Evolutionary conservation across 2,113 vertebrate genomes (phyloP).

Genomic region (Toxostoma redivivum): DNA sequence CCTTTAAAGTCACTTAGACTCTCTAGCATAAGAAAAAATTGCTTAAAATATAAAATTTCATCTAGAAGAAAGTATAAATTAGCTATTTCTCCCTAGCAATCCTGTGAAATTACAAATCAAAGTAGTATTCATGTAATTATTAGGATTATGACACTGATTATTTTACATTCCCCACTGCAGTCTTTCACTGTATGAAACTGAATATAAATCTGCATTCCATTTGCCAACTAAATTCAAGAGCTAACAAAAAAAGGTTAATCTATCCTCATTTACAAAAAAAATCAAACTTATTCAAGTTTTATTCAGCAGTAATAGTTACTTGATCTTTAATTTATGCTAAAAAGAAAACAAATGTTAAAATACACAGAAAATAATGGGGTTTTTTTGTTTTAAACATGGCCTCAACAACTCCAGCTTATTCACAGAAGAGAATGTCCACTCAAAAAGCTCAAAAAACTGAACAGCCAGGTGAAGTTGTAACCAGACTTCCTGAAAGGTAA

Average conservation of each 20-base stretch:
- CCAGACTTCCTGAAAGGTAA: constrained; percentile 57
- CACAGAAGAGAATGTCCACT: neutral
- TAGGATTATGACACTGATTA: neutral
- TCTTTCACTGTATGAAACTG: neutral
- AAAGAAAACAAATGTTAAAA: neutral
- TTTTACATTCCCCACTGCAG: neutral
- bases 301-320: neutral
- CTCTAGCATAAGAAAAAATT: neutral
- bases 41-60: neutral
- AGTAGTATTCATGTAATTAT: neutral
- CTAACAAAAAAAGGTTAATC: neutral
- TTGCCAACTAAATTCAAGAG: neutral
- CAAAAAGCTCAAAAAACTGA: constrained; percentile 1
- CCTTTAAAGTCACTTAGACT: neutral
- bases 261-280: neutral
- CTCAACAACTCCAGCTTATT: constrained; percentile 50
- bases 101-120: neutral
- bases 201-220: neutral
- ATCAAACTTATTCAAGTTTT: neutral
- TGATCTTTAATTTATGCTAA: neutral
- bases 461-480: neutral
- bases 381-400: neutral
- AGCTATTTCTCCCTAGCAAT: neutral
- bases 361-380: neutral
- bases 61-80: neutral